Base-by-base conservation (phyloP, 2,888 invertebrate species). In the Tinea trinotella region DNA sequence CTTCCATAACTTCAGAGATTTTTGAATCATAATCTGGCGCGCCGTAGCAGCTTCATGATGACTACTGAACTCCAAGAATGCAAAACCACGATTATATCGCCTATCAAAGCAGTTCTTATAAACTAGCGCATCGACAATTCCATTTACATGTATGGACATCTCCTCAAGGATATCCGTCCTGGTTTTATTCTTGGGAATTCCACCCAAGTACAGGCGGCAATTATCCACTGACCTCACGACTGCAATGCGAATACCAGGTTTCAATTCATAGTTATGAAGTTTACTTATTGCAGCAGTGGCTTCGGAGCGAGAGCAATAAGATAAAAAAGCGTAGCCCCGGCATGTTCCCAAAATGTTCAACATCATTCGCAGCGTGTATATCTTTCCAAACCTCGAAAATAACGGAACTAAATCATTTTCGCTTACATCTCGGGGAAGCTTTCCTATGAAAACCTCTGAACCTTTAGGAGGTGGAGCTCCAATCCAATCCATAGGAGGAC, bases 221-320 rank as follows among this genome's bases (percentile, higher is more conserved):
- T 96, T 96, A 69, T 96, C 95, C 0, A 94, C 90, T 1, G 94
- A 93, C 61, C 90, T 91, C 0, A 91, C 91, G 1, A 95, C 95
- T 0, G 92, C 93, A 18, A 96, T 89, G 52, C 74, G 78, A 40
- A 89, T 77, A 5, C 89, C 89, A 0, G 88, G 88, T 30, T 91
- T 74, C 13, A 96, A 90, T 69, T 91, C 90, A 63, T 77, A 89
- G 15, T 90, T 89, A 69, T 95, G 90, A 40, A 95, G 74, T 49
- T 87, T 74, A 44, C 76, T 68, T 4, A 93, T 89, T 0, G 94
- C 94, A 15, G 70, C 73, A 49, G 84, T 79, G 0, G 95, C 95
- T 10, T 91, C 88, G 1, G 74, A 67, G 3, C 76, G 68, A 48
- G 80, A 81, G 1, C 88, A 84, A 63, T 85, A 91, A n/a, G 90